A percentile compares a stretch with the other conserved stretches of the same genome.
These are phyloP conservation scores for Calephelis nemesis DNA, from an alignment of 1,140 invertebrate genomes.

Conservation along the genomic window DNA sequence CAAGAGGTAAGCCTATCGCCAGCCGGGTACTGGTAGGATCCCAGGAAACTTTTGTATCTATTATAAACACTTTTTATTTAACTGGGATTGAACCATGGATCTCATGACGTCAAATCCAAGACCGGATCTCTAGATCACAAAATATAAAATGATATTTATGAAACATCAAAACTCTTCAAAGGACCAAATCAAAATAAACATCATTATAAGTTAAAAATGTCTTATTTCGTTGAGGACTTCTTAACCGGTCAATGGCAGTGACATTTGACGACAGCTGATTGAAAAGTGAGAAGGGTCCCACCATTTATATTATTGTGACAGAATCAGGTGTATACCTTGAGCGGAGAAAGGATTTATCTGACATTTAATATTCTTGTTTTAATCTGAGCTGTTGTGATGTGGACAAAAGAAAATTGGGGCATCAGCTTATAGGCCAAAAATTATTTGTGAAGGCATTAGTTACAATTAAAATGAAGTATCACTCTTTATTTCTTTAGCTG, in stretches of 20 bases:
- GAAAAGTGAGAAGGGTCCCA: conserved; percentile 42
- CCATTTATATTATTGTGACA: conserved; percentile 46
- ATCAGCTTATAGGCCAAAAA: neutral
- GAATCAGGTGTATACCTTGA: conserved; percentile 40
- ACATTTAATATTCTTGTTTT: conserved; percentile 33
- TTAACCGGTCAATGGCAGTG: conserved; percentile 38
- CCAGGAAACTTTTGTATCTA: too few species aligned
- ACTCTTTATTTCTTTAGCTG: too few species aligned
- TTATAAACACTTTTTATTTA: too few species aligned
- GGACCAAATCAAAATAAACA: conserved; percentile 13
- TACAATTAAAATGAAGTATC: neutral
- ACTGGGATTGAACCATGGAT: too few species aligned
- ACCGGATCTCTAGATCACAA: neutral
- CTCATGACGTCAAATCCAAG: too few species aligned
- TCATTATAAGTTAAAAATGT: conserved; percentile 20
- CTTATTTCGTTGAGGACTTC: conserved; percentile 19
- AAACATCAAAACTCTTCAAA: neutral
- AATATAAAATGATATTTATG: neutral
- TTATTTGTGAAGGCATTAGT: neutral
- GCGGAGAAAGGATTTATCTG: conserved; percentile 36
- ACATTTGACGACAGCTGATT: conserved; percentile 46
- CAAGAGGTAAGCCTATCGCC: too few species aligned
- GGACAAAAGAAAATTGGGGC: conserved; percentile 7
- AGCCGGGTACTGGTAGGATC: too few species aligned
- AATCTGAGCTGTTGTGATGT: conserved; percentile 12